These are phyloP conservation scores for Oxygymnocypris stewartii DNA, from an alignment of 2,113 vertebrate genomes.

Conservation along the genomic window DNA sequence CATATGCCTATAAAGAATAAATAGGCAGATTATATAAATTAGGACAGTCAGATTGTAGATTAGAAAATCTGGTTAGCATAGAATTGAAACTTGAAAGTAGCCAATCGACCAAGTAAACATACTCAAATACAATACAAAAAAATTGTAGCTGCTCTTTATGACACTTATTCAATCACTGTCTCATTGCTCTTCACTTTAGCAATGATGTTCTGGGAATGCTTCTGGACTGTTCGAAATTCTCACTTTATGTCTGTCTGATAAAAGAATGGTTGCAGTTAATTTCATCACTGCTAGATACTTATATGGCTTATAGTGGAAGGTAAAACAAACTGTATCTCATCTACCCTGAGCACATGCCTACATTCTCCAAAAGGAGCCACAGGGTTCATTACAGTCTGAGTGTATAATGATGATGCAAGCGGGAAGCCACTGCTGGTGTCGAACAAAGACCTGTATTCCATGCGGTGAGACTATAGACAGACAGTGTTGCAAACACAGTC, in stretches of 20 bases:
- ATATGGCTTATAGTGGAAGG: background rate
- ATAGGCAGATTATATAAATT: background rate
- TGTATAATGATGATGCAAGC: slow-evolving; percentile 55
- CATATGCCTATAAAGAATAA: background rate
- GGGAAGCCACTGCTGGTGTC: slow-evolving; percentile 48
- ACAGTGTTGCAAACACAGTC: slow-evolving; percentile 45
- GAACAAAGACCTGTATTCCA: slow-evolving; percentile 46
- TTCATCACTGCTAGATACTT: slow-evolving; percentile 48
- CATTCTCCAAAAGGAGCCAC: slow-evolving; percentile 28
- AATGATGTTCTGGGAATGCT: slow-evolving; percentile 3
- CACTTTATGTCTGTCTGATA: slow-evolving; percentile 13
- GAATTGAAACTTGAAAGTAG: background rate
- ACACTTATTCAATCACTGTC: slow-evolving; percentile 7
- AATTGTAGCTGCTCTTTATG: slow-evolving; percentile 59
- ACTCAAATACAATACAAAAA: slow-evolving; percentile 71
- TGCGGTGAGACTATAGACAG: slow-evolving; percentile 37
- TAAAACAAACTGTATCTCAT: slow-evolving; percentile 30
- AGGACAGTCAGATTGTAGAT: background rate
- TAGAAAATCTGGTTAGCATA: background rate
- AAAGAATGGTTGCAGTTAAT: slow-evolving; percentile 43
- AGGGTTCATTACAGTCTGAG: slow-evolving; percentile 36
- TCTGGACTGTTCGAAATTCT: slow-evolving; percentile 17
- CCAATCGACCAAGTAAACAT: background rate
- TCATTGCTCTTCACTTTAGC: background rate
- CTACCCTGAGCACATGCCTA: slow-evolving; percentile 4